Conservation (phyloP, 2,113 vertebrate species). For the Pelmatolapia mariae region DNA sequence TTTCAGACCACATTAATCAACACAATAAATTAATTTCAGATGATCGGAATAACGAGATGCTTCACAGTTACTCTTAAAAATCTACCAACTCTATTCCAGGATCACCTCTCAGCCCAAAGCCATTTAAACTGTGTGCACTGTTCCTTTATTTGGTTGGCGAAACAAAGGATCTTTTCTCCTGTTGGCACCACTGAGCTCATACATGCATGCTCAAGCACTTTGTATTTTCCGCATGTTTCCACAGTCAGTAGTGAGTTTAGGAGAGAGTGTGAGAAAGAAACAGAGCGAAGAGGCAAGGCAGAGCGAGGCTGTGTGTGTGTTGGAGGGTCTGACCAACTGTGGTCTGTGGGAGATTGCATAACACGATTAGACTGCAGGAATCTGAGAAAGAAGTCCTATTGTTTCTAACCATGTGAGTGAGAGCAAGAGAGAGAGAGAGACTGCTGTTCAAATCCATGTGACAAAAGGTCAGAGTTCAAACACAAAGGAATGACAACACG, state of each 20-base stretch:
- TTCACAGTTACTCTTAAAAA: neutral
- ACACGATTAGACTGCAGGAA: slow-evolving; percentile 50
- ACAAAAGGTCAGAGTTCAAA: slow-evolving; percentile 16
- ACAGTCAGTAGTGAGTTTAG: neutral
- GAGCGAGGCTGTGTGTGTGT: neutral
- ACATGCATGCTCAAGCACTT: neutral
- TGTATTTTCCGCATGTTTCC: slow-evolving; percentile 29
- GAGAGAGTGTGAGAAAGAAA: slow-evolving; percentile 13
- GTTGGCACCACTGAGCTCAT: neutral
- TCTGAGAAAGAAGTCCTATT: slow-evolving; percentile 44
- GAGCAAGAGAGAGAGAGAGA: neutral
- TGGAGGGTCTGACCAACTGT: slow-evolving; percentile 4
- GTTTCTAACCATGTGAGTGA: slow-evolving; percentile 25
- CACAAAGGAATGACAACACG: neutral
- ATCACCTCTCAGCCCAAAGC: neutral
- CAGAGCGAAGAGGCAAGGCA: neutral
- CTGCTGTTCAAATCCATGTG: slow-evolving; percentile 20
- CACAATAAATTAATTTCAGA: neutral
- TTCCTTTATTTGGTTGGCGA: neutral
- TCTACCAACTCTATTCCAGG: neutral
- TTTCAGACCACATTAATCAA: neutral
- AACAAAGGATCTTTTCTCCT: slow-evolving; percentile 22
- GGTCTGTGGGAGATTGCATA: slow-evolving; percentile 41
- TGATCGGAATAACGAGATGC: neutral
- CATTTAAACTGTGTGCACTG: neutral